phyloP scores from a whole-genome alignment of 2,113 vertebrate genomes.

The Ranitomeya imitator region DNA sequence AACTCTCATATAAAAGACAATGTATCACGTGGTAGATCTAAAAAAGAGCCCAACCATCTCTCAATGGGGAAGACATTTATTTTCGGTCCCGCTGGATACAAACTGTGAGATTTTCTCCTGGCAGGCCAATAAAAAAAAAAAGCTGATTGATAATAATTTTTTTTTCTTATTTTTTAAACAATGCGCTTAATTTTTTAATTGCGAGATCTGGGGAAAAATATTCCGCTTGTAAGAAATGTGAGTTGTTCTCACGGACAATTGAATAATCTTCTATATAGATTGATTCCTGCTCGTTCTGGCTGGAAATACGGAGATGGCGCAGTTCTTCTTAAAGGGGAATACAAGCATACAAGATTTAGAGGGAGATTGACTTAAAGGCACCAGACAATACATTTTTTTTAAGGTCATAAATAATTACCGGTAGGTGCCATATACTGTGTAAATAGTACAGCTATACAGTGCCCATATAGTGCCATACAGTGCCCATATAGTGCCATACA shows the following conservation, averaged over 20 bases:
- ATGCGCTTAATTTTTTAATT: conserved; percentile 44
- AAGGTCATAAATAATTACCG: no score
- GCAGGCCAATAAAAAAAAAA: conserved; percentile 72
- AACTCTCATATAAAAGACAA: conserved; percentile 79
- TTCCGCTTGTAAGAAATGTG: conserved; percentile 12
- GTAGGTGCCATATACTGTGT: no score
- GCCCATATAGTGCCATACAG: no score
- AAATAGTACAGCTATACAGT: no score
- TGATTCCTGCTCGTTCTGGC: neutral
- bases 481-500: no score
- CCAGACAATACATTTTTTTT: neutral
- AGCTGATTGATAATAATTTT: conserved; percentile 67
- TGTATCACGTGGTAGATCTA: conserved; percentile 76
- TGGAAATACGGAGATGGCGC: neutral
- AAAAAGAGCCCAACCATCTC: conserved; percentile 75
- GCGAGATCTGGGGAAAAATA: conserved; percentile 8
- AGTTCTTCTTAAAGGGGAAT: neutral
- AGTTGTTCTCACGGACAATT: neutral
- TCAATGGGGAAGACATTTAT: conserved; percentile 60
- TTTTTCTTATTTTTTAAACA: conserved; percentile 42
- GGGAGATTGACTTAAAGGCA: neutral
- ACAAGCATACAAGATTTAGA: neutral
- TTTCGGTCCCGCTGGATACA: neutral
- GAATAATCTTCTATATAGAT: conserved; percentile 17
- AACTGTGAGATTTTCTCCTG: conserved; percentile 60